These are phyloP conservation scores for Proisotoma minuta DNA, from an alignment of 2,888 invertebrate genomes.

Conservation along the genomic window DNA sequence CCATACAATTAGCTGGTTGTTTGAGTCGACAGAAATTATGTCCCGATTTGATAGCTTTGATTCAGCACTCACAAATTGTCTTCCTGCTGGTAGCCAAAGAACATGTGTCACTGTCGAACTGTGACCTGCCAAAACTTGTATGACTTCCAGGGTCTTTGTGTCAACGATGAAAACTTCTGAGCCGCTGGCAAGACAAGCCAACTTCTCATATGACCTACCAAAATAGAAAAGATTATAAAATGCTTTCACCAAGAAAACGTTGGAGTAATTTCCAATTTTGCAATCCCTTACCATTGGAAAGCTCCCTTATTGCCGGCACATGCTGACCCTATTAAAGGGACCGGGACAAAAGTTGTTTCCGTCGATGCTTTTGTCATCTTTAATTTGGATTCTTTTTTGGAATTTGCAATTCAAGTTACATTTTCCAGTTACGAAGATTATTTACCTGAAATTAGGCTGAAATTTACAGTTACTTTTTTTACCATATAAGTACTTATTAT, in stretches of 20 bases:
- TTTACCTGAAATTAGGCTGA: neutral
- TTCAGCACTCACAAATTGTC: slow-evolving; percentile 26
- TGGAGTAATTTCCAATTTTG: too few relatives aligned
- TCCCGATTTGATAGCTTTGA: slow-evolving; percentile 33
- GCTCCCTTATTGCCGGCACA: slow-evolving; percentile 25
- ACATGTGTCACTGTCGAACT: slow-evolving; percentile 36
- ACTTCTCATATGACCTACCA: slow-evolving; percentile 28
- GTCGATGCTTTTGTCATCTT: slow-evolving; percentile 18
- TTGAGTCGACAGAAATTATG: slow-evolving; percentile 34
- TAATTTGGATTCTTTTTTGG: neutral
- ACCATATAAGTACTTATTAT: too few relatives aligned
- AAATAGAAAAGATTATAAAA: neutral
- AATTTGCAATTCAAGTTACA: neutral
- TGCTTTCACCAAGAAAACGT: too few relatives aligned
- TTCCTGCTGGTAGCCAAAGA: slow-evolving; percentile 28
- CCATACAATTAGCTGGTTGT: slow-evolving; percentile 35
- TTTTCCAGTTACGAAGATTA: neutral
- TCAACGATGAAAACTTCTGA: slow-evolving; percentile 41
- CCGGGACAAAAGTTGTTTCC: slow-evolving; percentile 20
- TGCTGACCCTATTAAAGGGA: slow-evolving; percentile 26
- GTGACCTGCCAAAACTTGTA: slow-evolving; percentile 39
- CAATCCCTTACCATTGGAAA: slow-evolving; percentile 23
- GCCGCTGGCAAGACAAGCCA: slow-evolving; percentile 38
- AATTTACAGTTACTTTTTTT: neutral
- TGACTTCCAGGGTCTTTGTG: slow-evolving; percentile 23